phyloP scores from a whole-genome alignment of 2,888 invertebrate species.

The Nephrotoma flavescens region DNA sequence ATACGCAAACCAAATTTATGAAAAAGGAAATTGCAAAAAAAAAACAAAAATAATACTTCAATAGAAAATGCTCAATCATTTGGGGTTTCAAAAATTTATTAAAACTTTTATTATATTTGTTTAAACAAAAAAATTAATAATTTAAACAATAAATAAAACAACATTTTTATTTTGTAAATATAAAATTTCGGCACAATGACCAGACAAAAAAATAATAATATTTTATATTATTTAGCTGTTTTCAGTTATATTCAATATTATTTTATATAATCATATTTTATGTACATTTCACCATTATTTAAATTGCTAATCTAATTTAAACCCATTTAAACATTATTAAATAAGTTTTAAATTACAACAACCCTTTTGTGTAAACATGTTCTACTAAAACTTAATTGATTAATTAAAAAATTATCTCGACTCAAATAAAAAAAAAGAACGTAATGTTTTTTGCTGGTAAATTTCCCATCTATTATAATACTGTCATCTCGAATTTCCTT shows the following conservation, averaged over 20 bases:
- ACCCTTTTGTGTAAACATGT: background rate
- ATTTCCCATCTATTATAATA: background rate
- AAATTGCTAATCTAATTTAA: background rate
- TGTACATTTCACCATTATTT: background rate
- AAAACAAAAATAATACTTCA: background rate
- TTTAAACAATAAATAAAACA: background rate
- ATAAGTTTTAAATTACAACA: background rate
- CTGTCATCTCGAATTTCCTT: background rate
- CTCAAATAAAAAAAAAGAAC: background rate
- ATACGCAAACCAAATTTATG: background rate
- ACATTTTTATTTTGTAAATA: background rate
- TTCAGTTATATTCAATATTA: background rate
- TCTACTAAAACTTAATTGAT: background rate
- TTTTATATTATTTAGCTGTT: background rate
- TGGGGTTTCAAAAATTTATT: background rate
- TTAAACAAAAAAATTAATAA: background rate
- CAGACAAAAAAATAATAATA: background rate
- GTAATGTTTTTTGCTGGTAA: background rate
- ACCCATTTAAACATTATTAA: background rate
- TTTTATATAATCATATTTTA: background rate
- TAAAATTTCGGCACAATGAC: background rate
- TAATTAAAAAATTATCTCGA: background rate
- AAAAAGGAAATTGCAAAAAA: background rate
- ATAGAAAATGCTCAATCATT: background rate
- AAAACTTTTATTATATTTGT: background rate